Evolutionary conservation across 2,888 invertebrate species (phyloP), one percentile per base, ranked within the genome.

Genomic region (Drosophila siamana): DNA sequence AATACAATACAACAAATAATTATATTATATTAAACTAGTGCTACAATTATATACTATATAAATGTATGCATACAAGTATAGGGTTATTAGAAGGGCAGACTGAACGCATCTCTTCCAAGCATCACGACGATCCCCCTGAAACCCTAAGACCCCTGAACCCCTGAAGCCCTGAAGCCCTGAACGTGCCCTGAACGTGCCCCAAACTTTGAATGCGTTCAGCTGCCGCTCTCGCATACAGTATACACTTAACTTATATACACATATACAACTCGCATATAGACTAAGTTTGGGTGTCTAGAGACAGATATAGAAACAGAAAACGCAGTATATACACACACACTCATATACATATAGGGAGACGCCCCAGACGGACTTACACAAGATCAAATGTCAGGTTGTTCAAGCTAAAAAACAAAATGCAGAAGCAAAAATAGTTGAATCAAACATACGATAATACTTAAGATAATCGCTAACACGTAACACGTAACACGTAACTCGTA

Each of bases 301-400:
- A 65, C 38, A 13, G 36, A 38, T 51, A 41, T 44, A 55, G 1
- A 24, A 22, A 22, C 15, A 52, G n/a, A 33, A 52, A 9, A 33
- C 19, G 57, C 40, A 46, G 57, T 72, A 30, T 15, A 47, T 44
- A 54, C 43, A n/a, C 11, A 33, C 33, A 33, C 33, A 66, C 41
- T 55, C 19, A 73, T 51, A 75, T 26, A 69, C 9, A 19, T 26
- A 69, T 28, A 19, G 47, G 54, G 2, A 57, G 52, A 70, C 46
- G 57, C 59, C 65, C 51, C 60, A 65, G 55, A 70, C 70, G 70
- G 51, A 80, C 69, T 71, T 69, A 71, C 19, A 7, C 43, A 66
- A 60, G 69, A 75, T 72, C 76, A 75, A 71, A 67, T 66, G 54
- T 75, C 80, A 76, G 71, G 77, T 77, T 77, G 77, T 77, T 77